These are phyloP conservation scores for Anguilla rostrata DNA, from an alignment of 2,113 vertebrate species.

Conservation along the genomic window DNA sequence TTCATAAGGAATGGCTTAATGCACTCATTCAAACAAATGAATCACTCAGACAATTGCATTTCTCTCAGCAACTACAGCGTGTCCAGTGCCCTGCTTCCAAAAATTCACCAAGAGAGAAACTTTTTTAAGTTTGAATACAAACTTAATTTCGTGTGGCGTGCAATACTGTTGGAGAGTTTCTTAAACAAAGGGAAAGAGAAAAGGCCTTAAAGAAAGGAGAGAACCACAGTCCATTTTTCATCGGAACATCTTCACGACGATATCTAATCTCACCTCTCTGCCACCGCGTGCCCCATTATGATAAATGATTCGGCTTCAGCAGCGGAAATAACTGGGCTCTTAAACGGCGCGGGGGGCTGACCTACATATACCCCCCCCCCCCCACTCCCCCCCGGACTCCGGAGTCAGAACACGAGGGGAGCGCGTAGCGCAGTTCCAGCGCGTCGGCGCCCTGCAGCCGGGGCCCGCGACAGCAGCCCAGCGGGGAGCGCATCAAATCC, in stretches of 20 bases:
- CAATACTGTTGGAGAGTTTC: slow-evolving; percentile 23
- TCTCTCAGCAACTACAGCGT: neutral
- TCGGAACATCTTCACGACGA: slow-evolving; percentile 29
- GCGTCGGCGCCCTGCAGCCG: neutral
- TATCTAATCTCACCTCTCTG: slow-evolving; percentile 29
- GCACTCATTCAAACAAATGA: neutral
- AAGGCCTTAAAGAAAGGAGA: neutral
- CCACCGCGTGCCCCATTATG: slow-evolving; percentile 38
- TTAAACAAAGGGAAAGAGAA: slow-evolving; percentile 19
- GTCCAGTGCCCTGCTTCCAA: neutral
- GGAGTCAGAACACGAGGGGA: neutral
- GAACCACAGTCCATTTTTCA: slow-evolving; percentile 10
- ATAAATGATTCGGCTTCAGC: slow-evolving; percentile 60
- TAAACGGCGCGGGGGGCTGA: slow-evolving; percentile 45
- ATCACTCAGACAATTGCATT: neutral
- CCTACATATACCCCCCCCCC: slow-evolving; percentile 41
- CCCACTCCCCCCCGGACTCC: neutral
- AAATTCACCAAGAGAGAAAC: neutral
- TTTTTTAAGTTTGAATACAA: neutral
- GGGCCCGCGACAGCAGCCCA: neutral
- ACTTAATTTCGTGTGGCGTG: neutral
- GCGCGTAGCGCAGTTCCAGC: neutral
- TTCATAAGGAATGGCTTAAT: neutral
- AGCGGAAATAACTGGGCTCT: slow-evolving; percentile 44
- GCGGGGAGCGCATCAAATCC: neutral